Conservation (phyloP, 2,797 vertebrate genomes). For the Zalophus californianus region DNA sequence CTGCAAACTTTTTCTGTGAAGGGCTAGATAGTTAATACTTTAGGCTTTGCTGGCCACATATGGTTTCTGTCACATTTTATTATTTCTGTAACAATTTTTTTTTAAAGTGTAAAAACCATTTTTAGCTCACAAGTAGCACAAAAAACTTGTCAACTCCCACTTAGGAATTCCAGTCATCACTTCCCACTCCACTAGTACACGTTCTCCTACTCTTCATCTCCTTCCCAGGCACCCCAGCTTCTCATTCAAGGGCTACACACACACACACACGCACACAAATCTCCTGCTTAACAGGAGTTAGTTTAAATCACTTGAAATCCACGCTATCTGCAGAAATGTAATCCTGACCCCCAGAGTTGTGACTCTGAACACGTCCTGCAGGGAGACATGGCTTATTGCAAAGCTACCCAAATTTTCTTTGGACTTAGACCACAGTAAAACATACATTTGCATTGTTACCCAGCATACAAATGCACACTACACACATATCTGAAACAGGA, state of each 20-base stretch:
- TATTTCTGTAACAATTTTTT: neutral
- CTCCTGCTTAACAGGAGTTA: neutral
- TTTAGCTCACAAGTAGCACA: neutral
- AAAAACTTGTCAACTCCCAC: neutral
- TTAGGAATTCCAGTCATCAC: neutral
- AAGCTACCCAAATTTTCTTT: neutral
- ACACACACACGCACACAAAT: neutral
- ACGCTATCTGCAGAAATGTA: neutral
- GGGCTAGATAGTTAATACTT: neutral
- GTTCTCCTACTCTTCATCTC: neutral
- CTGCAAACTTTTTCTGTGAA: neutral
- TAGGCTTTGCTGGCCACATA: neutral
- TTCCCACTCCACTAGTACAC: neutral
- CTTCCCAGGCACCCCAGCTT: neutral
- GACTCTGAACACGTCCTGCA: neutral
- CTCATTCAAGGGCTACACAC: too few species aligned
- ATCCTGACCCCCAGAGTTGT: too few species aligned
- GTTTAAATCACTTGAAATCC: neutral
- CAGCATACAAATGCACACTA: neutral
- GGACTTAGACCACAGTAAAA: neutral
- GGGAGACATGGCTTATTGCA: neutral
- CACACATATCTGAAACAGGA: neutral
- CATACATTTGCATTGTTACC: neutral
- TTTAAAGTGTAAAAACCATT: neutral
- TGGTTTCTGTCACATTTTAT: neutral